Base-by-base conservation (phyloP, 23 tunicate genomes). In the Trididemnum nubilum region DNA sequence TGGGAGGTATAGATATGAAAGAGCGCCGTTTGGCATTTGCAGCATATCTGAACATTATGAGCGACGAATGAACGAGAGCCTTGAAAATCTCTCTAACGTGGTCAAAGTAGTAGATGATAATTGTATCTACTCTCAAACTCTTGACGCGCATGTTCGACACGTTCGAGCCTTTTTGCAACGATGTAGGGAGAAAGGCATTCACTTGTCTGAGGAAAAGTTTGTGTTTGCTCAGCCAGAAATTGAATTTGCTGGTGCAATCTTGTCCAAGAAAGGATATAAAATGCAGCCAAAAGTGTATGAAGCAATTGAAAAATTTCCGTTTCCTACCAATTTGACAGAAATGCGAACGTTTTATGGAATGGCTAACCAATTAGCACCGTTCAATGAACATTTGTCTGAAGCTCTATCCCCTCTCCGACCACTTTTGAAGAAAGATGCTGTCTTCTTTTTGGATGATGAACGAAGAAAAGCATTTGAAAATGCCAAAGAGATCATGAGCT, bases 1-100 rank as follows among this genome's bases (percentile, higher is more conserved):
- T 34, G 74, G 38, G 2, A 36, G 74, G 4, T 69, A 29, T 34
- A 5, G 36, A 30, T 69, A 69, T 32, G 74, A 29, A 22, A 30
- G 74, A 30, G 74, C 74, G 2, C 74, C 74, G 36, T 69, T 69
- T 69, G 74, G 74, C 36, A 69, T 69, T 24, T 29, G 38, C 37
- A 29, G 37, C 25, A 69, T 69, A 9, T 33, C 37, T 5, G 74
- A 69, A 22, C 74, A 69, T 22, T 69, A 69, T n/a, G 38, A 69
- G 5, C 74, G 74, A 4, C 74, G 74, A 28, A 69, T 33, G 74
- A 9, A 30, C 22, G 37, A 69, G 38, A 33, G 38, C 36, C 38
- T 69, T 7, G 37, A 69, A 32, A 33, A 33, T 9, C 25, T 69
- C 12, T 9, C 37, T 5, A 69, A 69, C 37, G 22, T 69, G 29